A percentile compares a stretch with the other conserved stretches of the same genome.
These are phyloP conservation scores for Hirtodrosophila histrioides DNA, from an alignment of 2,888 invertebrate species.

Conservation along the genomic window DNA sequence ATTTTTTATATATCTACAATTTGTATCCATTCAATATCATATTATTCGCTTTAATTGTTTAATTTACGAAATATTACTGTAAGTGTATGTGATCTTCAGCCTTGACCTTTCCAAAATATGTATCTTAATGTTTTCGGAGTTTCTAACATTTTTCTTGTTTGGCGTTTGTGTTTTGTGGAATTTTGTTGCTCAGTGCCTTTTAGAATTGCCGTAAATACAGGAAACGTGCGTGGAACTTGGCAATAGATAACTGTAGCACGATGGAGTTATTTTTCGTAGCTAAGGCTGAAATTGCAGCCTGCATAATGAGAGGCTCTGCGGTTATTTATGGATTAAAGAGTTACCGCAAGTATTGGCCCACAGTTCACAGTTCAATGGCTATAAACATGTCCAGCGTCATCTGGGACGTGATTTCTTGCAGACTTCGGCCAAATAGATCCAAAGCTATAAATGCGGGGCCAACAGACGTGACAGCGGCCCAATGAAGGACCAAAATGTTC, in stretches of 20 bases:
- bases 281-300: slow-evolving; percentile 25
- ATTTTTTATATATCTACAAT: too few relatives aligned
- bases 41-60: too few relatives aligned
- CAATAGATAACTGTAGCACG: slow-evolving; percentile 57
- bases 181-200: slow-evolving; percentile 31
- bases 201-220: slow-evolving; percentile 35
- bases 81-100: too few relatives aligned
- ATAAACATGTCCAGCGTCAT: slow-evolving; percentile 43
- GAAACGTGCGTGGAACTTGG: slow-evolving; percentile 45
- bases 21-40: too few relatives aligned
- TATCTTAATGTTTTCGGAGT: neutral
- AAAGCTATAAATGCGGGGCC: slow-evolving; percentile 24
- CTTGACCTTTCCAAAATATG: neutral
- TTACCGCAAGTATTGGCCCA: slow-evolving; percentile 13
- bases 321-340: slow-evolving; percentile 63
- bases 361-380: slow-evolving; percentile 45
- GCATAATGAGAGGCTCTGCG: slow-evolving; percentile 48
- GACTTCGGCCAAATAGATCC: slow-evolving; percentile 39
- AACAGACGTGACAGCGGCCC: slow-evolving; percentile 55
- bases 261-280: slow-evolving; percentile 10
- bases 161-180: neutral
- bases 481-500: slow-evolving; percentile 37
- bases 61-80: too few relatives aligned
- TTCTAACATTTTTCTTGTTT: neutral
- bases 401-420: slow-evolving; percentile 58